These are phyloP conservation scores for Cephalopholis sonnerati DNA, from an alignment of 2,113 vertebrate genomes.

Conservation along the genomic window DNA sequence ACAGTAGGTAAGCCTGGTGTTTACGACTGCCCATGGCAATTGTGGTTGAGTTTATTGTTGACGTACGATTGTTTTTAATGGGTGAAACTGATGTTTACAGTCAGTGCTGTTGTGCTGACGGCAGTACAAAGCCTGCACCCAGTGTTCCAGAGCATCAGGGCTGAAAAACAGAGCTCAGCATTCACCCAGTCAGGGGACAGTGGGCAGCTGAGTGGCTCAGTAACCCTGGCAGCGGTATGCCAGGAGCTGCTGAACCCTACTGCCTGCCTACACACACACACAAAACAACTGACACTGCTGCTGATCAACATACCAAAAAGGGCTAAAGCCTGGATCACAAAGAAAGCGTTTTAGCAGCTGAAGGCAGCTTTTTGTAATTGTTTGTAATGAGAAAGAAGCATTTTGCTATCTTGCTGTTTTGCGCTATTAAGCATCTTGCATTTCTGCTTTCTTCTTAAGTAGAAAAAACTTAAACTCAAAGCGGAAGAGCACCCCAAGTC, in stretches of 20 bases:
- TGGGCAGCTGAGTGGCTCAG: conserved; percentile 51
- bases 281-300: conserved; percentile 34
- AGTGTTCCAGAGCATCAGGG: conserved; percentile 68
- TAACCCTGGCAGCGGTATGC: conserved; percentile 32
- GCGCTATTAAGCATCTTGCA: too few species aligned
- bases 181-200: conserved; percentile 55
- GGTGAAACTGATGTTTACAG: conserved; percentile 57
- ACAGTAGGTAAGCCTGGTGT: conserved; percentile 15
- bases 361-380: too few species aligned
- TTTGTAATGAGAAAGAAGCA: too few species aligned
- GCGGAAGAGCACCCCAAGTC: too few species aligned
- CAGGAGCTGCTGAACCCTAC: conserved; percentile 43
- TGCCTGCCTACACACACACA: conserved; percentile 25
- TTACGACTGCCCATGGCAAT: not conserved
- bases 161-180: conserved; percentile 73
- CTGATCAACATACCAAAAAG: conserved; percentile 18
- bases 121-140: conserved; percentile 55
- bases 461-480: too few species aligned
- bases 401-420: too few species aligned
- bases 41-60: conserved; percentile 38
- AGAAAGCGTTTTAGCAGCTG: too few species aligned
- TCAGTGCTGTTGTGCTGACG: conserved; percentile 66
- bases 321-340: too few species aligned
- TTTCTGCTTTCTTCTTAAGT: too few species aligned
- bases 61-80: conserved; percentile 41